Evolutionary conservation across 2,888 invertebrate genomes (phyloP).

Genomic region (Campaea margaritaria): DNA sequence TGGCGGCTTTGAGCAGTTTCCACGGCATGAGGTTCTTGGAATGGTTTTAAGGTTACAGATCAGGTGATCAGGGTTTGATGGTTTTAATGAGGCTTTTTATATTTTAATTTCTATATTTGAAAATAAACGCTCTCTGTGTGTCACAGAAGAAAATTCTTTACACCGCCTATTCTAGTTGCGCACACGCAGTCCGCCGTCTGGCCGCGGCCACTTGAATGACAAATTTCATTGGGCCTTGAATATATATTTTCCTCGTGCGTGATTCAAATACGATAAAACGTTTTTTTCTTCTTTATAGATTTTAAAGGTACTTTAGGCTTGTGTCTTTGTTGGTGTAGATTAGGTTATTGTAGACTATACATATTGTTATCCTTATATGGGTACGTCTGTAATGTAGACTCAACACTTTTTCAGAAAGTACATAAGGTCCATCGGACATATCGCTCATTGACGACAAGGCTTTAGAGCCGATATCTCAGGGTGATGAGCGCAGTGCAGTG

Average conservation of each 20-base stretch:
- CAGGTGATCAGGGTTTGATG: no score
- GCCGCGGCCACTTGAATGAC: conserved; percentile 72
- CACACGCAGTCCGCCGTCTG: conserved; percentile 51
- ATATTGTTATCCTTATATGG: not conserved
- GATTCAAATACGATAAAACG: conserved; percentile 67
- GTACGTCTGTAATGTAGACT: no score
- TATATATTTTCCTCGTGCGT: conserved; percentile 81
- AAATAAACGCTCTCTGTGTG: conserved; percentile 54
- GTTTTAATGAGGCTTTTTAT: not conserved
- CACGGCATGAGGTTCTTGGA: no score
- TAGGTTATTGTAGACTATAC: no score
- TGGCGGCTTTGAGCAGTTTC: no score
- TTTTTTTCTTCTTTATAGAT: conserved; percentile 42
- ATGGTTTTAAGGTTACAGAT: no score
- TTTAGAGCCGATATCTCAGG: no score
- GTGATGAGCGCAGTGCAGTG: no score
- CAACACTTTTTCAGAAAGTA: no score
- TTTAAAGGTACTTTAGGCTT: conserved; percentile 21
- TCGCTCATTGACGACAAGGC: no score
- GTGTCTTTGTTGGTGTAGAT: not conserved
- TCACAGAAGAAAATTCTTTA: conserved; percentile 70
- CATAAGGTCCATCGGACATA: no score
- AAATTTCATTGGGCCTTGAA: conserved; percentile 82
- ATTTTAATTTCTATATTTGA: not conserved
- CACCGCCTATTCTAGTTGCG: conserved; percentile 64